These are phyloP conservation scores for Drosophila lutescens DNA, from an alignment of 2,888 invertebrate species.

Conservation along the genomic window DNA sequence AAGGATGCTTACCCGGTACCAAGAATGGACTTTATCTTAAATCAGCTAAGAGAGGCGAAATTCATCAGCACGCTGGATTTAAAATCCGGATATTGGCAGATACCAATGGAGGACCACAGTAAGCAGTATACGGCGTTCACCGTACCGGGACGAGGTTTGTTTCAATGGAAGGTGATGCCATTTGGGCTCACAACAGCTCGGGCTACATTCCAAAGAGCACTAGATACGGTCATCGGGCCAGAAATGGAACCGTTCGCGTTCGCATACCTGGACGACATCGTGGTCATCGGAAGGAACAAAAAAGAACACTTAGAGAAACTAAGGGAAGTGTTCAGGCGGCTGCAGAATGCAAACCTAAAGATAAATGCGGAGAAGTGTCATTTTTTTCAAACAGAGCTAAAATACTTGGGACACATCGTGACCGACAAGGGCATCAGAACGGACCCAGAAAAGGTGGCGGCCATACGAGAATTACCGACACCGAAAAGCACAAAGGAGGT, in stretches of 20 bases:
- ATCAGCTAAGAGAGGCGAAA: neutral
- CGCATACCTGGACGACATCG: neutral
- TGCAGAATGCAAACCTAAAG: neutral
- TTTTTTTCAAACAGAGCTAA: neutral
- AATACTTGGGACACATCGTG: neutral
- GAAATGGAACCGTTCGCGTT: constrained; percentile 5
- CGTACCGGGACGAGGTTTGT: neutral
- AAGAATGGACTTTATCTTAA: neutral
- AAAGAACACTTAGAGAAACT: neutral
- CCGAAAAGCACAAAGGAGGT: neutral
- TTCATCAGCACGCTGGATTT: neutral
- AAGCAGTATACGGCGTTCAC: neutral
- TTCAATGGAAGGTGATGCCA: neutral
- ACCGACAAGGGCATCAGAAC: neutral
- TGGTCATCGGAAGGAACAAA: neutral
- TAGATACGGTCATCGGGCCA: neutral
- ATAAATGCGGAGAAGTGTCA: neutral
- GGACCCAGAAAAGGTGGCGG: neutral
- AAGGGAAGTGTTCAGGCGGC: neutral
- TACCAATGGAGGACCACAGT: neutral
- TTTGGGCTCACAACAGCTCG: neutral
- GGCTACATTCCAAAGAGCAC: neutral
- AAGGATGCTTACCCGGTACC: neutral
- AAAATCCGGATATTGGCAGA: no score
- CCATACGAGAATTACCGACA: no score